Conservation (phyloP, 2,888 invertebrate species). For the Bimastos eiseni region DNA sequence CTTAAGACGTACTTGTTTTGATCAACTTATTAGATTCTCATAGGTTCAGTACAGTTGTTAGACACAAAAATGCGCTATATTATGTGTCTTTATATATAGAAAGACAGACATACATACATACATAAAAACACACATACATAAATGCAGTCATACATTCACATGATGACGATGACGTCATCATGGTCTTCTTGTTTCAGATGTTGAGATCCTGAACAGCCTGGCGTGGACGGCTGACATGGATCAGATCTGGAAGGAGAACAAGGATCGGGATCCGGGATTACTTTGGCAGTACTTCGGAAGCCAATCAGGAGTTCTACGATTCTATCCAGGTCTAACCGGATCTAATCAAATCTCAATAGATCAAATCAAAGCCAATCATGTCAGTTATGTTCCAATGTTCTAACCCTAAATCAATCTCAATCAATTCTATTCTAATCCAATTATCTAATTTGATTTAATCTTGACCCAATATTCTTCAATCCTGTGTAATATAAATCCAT, state of each 20-base stretch:
- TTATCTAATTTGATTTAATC: neutral
- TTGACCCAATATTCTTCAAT: neutral
- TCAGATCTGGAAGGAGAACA: constrained; percentile 60
- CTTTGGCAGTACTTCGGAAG: constrained; percentile 66
- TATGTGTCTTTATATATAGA: too few relatives aligned
- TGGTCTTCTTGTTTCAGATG: constrained; percentile 56
- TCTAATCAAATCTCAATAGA: neutral
- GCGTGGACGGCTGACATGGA: constrained; percentile 63
- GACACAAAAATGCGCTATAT: too few relatives aligned
- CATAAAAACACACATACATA: too few relatives aligned
- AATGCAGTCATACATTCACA: neutral
- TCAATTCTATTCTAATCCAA: neutral
- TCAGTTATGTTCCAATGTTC: neutral
- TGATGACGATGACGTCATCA: neutral
- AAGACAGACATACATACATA: too few relatives aligned
- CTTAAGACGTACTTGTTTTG: too few relatives aligned
- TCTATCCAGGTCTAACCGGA: constrained; percentile 61
- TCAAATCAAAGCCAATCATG: neutral
- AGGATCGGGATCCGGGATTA: constrained; percentile 58
- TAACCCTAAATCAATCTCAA: neutral
- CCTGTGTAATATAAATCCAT: neutral
- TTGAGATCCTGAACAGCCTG: constrained; percentile 63
- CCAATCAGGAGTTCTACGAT: constrained; percentile 63
- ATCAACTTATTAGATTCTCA: too few relatives aligned
- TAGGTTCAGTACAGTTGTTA: too few relatives aligned